phyloP scores from a whole-genome alignment of 37 sponge, comb jelly and placozoan genomes.

The Amphimedon queenslandica region DNA sequence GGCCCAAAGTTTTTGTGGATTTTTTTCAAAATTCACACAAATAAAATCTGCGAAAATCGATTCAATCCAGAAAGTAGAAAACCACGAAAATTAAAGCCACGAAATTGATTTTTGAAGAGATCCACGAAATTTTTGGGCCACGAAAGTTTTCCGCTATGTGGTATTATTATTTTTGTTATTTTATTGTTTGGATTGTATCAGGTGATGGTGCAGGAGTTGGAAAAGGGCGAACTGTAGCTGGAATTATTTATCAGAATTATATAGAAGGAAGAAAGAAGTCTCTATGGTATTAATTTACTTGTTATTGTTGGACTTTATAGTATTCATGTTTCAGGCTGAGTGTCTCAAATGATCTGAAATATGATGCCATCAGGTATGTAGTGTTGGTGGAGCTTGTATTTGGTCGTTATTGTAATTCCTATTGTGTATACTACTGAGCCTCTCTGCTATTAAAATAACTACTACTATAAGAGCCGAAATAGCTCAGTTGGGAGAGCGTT shows the following conservation, averaged over 20 bases:
- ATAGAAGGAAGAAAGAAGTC: conserved; percentile 90
- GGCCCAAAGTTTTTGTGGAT: too few species aligned
- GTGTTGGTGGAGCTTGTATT: background rate
- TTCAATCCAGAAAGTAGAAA: too few species aligned
- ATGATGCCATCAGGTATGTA: conserved; percentile 82
- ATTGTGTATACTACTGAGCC: background rate
- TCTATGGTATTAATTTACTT: conserved; percentile 55
- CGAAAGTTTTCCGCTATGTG: too few species aligned
- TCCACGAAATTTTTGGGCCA: too few species aligned
- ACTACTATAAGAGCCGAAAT: conserved; percentile 59
- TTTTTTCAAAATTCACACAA: too few species aligned
- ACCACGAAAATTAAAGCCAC: too few species aligned
- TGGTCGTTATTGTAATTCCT: too few species aligned
- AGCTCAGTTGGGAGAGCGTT: conserved; percentile 98
- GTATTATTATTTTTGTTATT: too few species aligned
- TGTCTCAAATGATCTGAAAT: conserved; percentile 91
- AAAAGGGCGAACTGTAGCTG: conserved; percentile 88
- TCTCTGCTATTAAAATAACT: background rate
- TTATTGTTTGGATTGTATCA: conserved; percentile 42
- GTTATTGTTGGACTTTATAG: background rate
- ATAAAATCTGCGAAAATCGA: too few species aligned
- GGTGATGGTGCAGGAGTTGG: conserved; percentile 98
- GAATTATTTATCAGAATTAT: conserved; percentile 94
- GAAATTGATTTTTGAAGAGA: too few species aligned
- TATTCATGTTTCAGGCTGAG: conserved; percentile 56